phyloP scores from a whole-genome alignment of 2,113 vertebrate genomes.

The Paradisaea rubra region DNA sequence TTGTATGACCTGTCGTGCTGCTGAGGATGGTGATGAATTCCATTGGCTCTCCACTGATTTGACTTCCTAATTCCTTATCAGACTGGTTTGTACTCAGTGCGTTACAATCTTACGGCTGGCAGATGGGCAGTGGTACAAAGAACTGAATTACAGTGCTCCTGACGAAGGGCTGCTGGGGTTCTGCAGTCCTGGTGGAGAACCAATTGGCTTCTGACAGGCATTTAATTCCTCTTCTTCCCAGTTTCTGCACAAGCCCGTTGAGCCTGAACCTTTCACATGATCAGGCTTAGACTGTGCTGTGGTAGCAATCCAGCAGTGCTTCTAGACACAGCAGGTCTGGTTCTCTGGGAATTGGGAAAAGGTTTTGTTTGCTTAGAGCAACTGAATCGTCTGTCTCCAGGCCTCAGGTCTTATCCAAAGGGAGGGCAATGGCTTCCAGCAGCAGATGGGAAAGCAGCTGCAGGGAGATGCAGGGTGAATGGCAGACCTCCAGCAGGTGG shows the following conservation, averaged over 20 bases:
- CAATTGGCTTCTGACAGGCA: background rate
- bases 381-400: background rate
- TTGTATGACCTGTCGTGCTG: background rate
- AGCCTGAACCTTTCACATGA: slow-evolving; percentile 61
- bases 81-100: background rate
- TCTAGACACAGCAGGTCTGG: background rate
- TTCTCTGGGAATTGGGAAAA: background rate
- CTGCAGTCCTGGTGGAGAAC: background rate
- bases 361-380: background rate
- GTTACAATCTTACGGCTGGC: background rate
- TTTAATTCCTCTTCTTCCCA: background rate
- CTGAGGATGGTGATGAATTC: background rate
- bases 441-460: slow-evolving; percentile 26
- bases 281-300: background rate
- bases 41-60: background rate
- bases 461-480: background rate
- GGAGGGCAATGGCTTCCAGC: background rate
- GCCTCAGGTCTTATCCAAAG: background rate
- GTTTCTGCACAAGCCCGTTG: background rate
- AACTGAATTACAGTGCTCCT: background rate
- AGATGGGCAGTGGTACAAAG: background rate
- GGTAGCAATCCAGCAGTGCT: background rate
- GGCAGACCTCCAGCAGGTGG: slow-evolving; percentile 17
- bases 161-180: background rate
- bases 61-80: background rate